phyloP scores from a whole-genome alignment of 2,888 invertebrate species.

The Reticulitermes lucifugus region DNA sequence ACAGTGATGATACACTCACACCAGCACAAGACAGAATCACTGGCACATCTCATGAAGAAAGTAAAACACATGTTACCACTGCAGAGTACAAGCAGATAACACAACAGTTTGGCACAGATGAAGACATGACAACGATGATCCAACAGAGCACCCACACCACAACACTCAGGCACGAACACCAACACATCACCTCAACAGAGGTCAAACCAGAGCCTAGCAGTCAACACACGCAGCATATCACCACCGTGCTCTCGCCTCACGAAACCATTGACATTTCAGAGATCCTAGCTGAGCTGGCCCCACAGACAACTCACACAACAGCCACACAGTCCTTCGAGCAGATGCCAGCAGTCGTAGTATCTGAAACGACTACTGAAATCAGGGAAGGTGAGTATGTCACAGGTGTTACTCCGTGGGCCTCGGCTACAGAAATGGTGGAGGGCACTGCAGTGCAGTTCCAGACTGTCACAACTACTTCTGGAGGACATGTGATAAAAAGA shows the following conservation, averaged over 20 bases:
- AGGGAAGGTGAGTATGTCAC: constrained; percentile 52
- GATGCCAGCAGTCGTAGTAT: constrained; percentile 48
- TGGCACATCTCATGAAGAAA: constrained; percentile 35
- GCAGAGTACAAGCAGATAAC: constrained; percentile 40
- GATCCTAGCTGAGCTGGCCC: constrained; percentile 54
- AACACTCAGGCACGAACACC: constrained; percentile 42
- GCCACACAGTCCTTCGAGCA: constrained; percentile 52
- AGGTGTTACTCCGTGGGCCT: not conserved
- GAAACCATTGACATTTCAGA: constrained; percentile 56
- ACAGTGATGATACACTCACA: constrained; percentile 46
- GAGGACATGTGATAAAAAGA: constrained; percentile 35
- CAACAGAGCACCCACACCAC: constrained; percentile 46
- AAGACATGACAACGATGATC: constrained; percentile 28
- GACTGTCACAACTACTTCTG: constrained; percentile 26
- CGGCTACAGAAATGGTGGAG: constrained; percentile 45
- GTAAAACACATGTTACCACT: constrained; percentile 27
- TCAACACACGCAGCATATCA: constrained; percentile 40
- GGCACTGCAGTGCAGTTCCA: constrained; percentile 42
- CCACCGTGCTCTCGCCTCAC: constrained; percentile 52
- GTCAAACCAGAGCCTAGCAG: constrained; percentile 54
- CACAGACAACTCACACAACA: constrained; percentile 53
- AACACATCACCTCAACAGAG: constrained; percentile 51
- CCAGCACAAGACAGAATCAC: constrained; percentile 29
- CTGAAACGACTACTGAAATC: constrained; percentile 51
- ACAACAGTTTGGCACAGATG: constrained; percentile 39